A percentile compares a stretch with the other conserved stretches of the same genome.
Evolutionary conservation across 2,113 vertebrate species (phyloP).

Genomic region (Cyprinodon variegatus): DNA sequence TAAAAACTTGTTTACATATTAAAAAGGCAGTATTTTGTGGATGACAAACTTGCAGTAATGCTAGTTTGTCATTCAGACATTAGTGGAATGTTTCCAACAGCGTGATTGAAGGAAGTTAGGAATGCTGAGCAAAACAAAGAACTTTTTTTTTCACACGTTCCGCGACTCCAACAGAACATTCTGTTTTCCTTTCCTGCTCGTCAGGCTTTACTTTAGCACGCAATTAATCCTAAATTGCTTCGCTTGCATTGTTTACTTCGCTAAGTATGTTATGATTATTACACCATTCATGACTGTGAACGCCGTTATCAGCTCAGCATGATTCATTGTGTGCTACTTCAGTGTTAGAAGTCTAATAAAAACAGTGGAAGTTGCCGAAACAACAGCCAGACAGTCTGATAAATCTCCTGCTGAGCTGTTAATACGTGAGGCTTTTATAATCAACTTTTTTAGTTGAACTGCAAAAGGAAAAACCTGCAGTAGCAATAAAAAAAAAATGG

Average conservation of each 20-base stretch:
- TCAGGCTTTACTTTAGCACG: background rate
- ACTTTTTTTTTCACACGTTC: background rate
- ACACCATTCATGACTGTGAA: background rate
- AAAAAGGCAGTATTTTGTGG: background rate
- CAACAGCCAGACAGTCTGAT: slow-evolving; percentile 10
- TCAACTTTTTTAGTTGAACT: background rate
- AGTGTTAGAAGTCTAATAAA: slow-evolving; percentile 2
- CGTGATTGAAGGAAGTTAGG: background rate
- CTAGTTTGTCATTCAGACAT: slow-evolving; percentile 1
- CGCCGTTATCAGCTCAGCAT: background rate
- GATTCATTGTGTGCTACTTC: slow-evolving; percentile 3
- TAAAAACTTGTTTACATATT: background rate
- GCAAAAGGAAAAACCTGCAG: background rate
- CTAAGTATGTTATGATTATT: background rate
- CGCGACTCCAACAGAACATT: background rate
- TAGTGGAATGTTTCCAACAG: background rate
- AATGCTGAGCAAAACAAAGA: background rate
- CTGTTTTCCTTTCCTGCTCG: background rate
- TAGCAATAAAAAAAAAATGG: background rate
- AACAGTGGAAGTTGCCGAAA: slow-evolving; percentile 6
- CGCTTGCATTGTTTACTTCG: background rate
- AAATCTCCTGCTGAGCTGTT: slow-evolving; percentile 10
- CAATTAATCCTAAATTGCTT: background rate
- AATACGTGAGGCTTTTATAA: background rate
- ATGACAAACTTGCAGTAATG: background rate